phyloP scores from a whole-genome alignment of 2,113 vertebrate genomes.

The Callipepla squamata region DNA sequence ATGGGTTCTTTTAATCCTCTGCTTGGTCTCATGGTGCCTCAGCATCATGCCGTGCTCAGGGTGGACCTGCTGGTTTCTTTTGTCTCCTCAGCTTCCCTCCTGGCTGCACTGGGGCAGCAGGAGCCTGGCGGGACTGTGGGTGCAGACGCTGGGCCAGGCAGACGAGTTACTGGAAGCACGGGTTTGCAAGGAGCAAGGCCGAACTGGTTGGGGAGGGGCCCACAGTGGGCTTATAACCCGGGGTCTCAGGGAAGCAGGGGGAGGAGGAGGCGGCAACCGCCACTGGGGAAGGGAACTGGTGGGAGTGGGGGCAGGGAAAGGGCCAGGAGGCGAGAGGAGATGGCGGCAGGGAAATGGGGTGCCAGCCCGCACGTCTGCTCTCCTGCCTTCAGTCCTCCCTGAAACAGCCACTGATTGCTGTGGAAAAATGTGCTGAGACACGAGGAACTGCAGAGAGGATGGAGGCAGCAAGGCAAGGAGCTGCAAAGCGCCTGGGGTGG shows the following conservation, averaged over 20 bases:
- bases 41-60: background rate
- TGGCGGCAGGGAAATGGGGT: background rate
- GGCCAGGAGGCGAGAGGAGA: background rate
- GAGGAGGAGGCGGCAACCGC: background rate
- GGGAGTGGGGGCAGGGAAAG: background rate
- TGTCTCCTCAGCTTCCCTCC: background rate
- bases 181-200: background rate
- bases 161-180: background rate
- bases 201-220: background rate
- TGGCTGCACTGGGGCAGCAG: background rate
- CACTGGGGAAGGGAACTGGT: background rate
- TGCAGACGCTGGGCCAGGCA: background rate
- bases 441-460: background rate
- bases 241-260: background rate
- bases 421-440: background rate
- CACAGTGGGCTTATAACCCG: background rate
- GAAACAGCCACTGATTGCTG: background rate
- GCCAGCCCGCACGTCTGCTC: background rate
- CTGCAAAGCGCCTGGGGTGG: fast-evolving
- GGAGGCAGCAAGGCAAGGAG: background rate
- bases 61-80: slow-evolving; percentile 35
- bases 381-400: background rate
- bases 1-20: slow-evolving; percentile 37
- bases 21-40: background rate
- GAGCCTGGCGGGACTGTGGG: background rate